A percentile compares a stretch with the other conserved stretches of the same genome.
phyloP scores from a whole-genome alignment of 2,113 vertebrate species.

The Megaceryle torquata region DNA sequence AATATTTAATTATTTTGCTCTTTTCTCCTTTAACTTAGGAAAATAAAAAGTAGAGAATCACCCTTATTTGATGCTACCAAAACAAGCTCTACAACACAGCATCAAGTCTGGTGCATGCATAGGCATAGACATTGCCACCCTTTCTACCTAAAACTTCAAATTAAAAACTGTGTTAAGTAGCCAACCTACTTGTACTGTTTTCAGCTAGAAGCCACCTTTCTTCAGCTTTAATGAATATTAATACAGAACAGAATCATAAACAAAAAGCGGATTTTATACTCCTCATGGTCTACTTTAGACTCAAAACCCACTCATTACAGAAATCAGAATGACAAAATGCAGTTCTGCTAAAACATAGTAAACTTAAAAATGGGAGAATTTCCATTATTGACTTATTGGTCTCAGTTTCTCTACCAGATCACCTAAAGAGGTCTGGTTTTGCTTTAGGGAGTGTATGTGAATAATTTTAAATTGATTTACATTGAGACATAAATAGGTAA shows the following conservation, averaged over 20 bases:
- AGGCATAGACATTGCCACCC: not conserved
- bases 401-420: not conserved
- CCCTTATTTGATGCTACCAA: not conserved
- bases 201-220: not conserved
- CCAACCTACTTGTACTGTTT: not conserved
- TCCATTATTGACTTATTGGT: not conserved
- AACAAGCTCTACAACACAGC: not conserved
- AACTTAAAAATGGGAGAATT: not conserved
- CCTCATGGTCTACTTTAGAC: not conserved
- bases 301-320: not conserved
- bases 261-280: not conserved
- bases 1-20: not conserved
- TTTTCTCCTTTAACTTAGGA: not conserved
- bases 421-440: not conserved
- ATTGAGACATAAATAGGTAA: not conserved
- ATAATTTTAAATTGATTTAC: not conserved
- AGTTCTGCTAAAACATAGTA: not conserved
- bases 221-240: not conserved
- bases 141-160: not conserved
- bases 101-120: fast-evolving
- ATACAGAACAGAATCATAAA: not conserved
- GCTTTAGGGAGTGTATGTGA: not conserved
- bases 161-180: not conserved
- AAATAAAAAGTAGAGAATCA: not conserved
- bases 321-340: not conserved